A percentile compares a stretch with the other conserved stretches of the same genome.
Conservation (phyloP, 1,140 invertebrate genomes). For the Pygmarrhopalites habei region DNA sequence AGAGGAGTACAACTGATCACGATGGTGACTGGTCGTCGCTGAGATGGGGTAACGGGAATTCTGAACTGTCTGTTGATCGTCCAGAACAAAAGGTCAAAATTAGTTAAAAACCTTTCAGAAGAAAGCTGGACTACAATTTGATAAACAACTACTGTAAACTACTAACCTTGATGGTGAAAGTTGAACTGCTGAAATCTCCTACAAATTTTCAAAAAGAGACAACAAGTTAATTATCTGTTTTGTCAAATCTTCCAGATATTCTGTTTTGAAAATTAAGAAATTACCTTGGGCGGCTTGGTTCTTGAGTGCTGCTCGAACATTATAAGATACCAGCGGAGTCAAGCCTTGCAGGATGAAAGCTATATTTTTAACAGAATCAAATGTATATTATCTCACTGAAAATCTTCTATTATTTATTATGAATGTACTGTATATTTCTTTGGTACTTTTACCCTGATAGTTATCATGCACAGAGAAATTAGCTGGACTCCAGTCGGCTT, state of each 20-base stretch:
- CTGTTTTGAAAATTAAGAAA: constrained; percentile 9
- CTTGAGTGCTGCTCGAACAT: constrained; percentile 30
- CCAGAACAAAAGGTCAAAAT: no score
- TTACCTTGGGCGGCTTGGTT: constrained; percentile 35
- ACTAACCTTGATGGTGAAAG: not conserved
- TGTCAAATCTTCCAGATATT: not conserved
- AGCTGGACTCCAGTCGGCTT: constrained; percentile 32
- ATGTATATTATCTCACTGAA: not conserved
- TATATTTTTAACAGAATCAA: not conserved
- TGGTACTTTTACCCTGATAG: not conserved
- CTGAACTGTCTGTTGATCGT: constrained; percentile 25
- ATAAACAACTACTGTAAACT: no score
- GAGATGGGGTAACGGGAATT: constrained; percentile 18
- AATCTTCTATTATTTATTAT: not conserved
- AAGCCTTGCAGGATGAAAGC: constrained; percentile 35
- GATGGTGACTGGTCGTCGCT: constrained; percentile 18
- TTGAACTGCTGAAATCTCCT: constrained; percentile 4
- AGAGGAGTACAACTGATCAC: not conserved
- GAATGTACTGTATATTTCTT: not conserved
- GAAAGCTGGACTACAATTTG: constrained; percentile 8
- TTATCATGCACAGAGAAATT: constrained; percentile 21
- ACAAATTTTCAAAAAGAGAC: no score
- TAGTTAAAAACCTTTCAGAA: no score
- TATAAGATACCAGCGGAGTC: constrained; percentile 35
- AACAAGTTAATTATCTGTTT: not conserved